phyloP scores from a whole-genome alignment of 2,888 invertebrate species.

The Sarcophaga rosellei region DNA sequence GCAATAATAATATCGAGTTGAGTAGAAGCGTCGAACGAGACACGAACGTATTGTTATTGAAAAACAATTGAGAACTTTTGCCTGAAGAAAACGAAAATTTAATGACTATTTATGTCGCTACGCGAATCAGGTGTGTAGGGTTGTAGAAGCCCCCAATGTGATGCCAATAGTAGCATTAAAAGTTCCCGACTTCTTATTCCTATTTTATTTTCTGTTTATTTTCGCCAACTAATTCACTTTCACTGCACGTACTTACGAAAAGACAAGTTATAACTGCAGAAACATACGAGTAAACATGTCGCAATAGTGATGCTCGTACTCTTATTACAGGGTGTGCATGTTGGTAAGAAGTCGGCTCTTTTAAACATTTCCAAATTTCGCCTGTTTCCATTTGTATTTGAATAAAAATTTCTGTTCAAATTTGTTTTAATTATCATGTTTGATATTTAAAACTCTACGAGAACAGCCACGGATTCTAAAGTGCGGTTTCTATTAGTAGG shows the following conservation, averaged over 20 bases:
- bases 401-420: too few relatives aligned
- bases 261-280: conserved; percentile 13
- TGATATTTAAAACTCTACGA: too few relatives aligned
- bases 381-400: too few relatives aligned
- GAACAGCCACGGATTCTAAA: too few relatives aligned
- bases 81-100: conserved; percentile 28
- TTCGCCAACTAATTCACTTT: conserved; percentile 70
- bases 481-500: too few relatives aligned
- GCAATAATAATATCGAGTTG: not conserved
- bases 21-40: not conserved
- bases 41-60: conserved; percentile 41
- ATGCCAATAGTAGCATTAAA: not conserved
- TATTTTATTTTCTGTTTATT: conserved; percentile 49
- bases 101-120: conserved; percentile 31
- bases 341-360: too few relatives aligned
- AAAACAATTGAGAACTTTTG: conserved; percentile 31
- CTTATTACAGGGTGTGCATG: conserved; percentile 9
- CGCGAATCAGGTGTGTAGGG: too few relatives aligned
- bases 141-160: not conserved
- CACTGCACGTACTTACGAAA: conserved; percentile 68
- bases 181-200: not conserved
- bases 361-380: too few relatives aligned
- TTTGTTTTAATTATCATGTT: too few relatives aligned
- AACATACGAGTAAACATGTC: conserved; percentile 1
- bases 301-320: not conserved